Conservation (phyloP, 2,888 invertebrate genomes). For the Phytoseiulus persimilis region DNA sequence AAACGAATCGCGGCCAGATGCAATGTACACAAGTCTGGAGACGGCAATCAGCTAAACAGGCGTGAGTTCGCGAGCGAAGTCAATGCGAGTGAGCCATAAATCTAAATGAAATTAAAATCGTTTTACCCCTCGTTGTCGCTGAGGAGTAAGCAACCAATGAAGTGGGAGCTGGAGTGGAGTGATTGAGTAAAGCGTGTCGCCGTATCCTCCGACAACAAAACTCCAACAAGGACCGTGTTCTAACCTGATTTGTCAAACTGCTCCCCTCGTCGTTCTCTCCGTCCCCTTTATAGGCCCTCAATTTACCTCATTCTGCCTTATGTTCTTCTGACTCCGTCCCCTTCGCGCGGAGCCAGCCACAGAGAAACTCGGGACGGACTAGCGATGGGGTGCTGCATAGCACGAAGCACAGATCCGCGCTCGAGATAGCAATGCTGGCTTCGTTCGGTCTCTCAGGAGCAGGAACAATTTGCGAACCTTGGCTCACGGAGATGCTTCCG, state of each 20-base stretch:
- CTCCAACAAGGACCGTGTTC: neutral
- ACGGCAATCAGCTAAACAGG: neutral
- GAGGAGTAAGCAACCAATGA: neutral
- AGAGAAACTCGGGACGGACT: neutral
- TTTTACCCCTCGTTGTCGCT: slow-evolving; percentile 5
- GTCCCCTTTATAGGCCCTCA: neutral
- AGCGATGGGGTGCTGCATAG: neutral
- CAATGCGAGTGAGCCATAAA: neutral
- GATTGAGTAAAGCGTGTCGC: neutral
- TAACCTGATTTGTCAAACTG: neutral
- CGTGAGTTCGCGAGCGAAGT: neutral
- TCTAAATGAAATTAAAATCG: slow-evolving; percentile 5
- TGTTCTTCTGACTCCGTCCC: neutral
- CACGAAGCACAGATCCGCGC: too few relatives aligned
- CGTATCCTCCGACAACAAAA: neutral
- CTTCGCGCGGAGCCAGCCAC: too few relatives aligned
- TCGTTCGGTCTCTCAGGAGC: too few relatives aligned
- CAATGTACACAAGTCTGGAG: neutral
- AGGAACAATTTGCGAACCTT: too few relatives aligned
- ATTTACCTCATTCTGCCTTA: neutral
- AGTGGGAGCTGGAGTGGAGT: neutral
- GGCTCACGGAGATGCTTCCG: too few relatives aligned
- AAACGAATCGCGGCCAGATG: neutral
- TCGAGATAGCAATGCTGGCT: too few relatives aligned
- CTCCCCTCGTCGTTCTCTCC: neutral